Percentiles rank a stretch among this genome's conserved stretches.
Conservation (phyloP, 2,888 invertebrate species). For the Apotomis capreana region DNA sequence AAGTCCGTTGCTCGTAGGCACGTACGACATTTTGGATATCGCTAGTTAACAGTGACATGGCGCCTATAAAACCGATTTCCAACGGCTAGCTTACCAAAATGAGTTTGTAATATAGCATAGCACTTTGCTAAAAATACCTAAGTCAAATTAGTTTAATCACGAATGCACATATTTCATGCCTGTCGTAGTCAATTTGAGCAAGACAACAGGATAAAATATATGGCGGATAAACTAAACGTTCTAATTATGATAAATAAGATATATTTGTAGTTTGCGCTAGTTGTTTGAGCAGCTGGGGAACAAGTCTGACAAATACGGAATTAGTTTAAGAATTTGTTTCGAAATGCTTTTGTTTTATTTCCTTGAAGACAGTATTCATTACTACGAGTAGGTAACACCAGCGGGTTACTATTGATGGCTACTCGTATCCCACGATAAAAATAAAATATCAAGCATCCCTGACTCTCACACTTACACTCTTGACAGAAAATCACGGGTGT, state of each 20-base stretch:
- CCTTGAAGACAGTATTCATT: background rate
- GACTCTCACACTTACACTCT: too few species aligned
- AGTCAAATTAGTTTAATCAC: background rate
- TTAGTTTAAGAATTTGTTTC: conserved; percentile 36
- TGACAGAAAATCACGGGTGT: too few species aligned
- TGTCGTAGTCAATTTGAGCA: conserved; percentile 17
- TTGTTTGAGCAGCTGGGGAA: conserved; percentile 34
- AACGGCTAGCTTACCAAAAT: background rate
- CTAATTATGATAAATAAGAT: conserved; percentile 35
- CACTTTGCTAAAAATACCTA: conserved; percentile 1
- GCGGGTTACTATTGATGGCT: too few species aligned
- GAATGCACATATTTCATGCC: background rate
- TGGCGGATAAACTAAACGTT: conserved; percentile 8
- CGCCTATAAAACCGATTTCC: background rate
- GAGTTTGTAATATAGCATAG: background rate
- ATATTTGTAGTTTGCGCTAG: conserved; percentile 21
- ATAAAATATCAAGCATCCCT: too few species aligned
- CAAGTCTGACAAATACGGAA: conserved; percentile 19
- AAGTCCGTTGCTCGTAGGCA: background rate
- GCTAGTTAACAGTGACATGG: background rate
- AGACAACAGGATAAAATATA: conserved; percentile 23
- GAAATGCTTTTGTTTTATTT: conserved; percentile 24
- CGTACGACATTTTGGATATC: background rate
- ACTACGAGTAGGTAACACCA: too few species aligned
- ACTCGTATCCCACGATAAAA: too few species aligned